These are phyloP conservation scores for Falco naumanni DNA, from an alignment of 2,797 vertebrate species.

Conservation along the genomic window DNA sequence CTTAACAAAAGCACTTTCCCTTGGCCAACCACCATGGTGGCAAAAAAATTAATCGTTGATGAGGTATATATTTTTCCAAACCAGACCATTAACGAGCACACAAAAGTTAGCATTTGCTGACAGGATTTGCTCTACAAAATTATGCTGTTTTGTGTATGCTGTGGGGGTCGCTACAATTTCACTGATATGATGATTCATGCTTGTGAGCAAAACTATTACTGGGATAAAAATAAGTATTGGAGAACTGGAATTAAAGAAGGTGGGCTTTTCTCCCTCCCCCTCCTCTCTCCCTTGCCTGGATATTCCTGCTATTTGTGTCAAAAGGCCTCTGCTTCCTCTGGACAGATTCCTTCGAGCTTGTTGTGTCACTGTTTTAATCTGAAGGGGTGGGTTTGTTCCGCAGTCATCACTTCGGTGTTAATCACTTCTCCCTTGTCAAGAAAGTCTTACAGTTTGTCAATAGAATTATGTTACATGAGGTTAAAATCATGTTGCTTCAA, in stretches of 20 bases:
- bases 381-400: not conserved
- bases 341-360: not conserved
- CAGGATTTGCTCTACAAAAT: constrained; percentile 1
- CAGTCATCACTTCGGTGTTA: not conserved
- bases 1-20: constrained; percentile 90
- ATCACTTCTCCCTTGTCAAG: constrained; percentile 27
- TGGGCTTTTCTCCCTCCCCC: not conserved
- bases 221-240: not conserved
- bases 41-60: constrained; percentile 82
- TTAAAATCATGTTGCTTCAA: constrained; percentile 46
- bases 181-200: not conserved
- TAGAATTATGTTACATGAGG: constrained; percentile 40
- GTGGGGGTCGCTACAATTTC: not conserved
- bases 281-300: not conserved
- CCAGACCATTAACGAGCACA: constrained; percentile 44
- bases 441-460: constrained; percentile 39
- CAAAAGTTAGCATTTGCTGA: constrained; percentile 35
- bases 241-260: not conserved
- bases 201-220: not conserved
- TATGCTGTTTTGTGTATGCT: not conserved
- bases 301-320: not conserved
- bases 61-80: constrained; percentile 71
- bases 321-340: not conserved
- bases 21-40: constrained; percentile 78
- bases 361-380: not conserved